Evolutionary conservation across 2,888 invertebrate genomes (phyloP).

Genomic region (Tridacna crocea): DNA sequence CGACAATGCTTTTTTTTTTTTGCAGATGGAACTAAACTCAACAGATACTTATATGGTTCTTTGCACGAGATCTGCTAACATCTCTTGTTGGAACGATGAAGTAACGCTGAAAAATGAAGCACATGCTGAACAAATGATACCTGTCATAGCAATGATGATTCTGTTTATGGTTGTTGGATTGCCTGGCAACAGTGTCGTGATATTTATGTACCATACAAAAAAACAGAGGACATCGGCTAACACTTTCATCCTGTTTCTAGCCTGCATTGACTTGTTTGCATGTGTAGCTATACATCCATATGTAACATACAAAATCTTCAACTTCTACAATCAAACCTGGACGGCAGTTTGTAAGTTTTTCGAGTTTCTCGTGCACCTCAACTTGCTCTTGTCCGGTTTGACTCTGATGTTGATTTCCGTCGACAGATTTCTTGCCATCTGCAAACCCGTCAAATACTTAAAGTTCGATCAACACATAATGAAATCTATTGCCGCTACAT

Average conservation of each 20-base stretch:
- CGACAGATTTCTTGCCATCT: conserved; percentile 66
- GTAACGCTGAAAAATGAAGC: conserved; percentile 25
- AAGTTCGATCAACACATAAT: conserved; percentile 40
- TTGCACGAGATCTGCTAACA: conserved; percentile 24
- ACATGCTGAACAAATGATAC: conserved; percentile 27
- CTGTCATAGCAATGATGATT: no score
- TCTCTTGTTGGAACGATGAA: conserved; percentile 30
- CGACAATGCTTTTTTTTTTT: background rate
- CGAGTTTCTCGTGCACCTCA: no score
- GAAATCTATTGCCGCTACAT: conserved; percentile 27
- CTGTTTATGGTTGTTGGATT: conserved; percentile 57
- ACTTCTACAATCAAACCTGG: conserved; percentile 63
- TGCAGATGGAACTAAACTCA: background rate
- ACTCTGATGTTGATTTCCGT: conserved; percentile 59
- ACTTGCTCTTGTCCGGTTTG: conserved; percentile 47
- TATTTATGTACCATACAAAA: conserved; percentile 50
- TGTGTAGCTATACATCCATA: no score
- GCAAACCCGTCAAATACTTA: conserved; percentile 60
- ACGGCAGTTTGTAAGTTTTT: conserved; percentile 58
- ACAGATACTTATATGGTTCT: background rate
- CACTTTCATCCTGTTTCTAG: conserved; percentile 60
- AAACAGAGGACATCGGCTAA: conserved; percentile 50
- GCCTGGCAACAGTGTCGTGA: conserved; percentile 59
- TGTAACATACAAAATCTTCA: no score
- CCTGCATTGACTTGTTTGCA: no score